phyloP scores from a whole-genome alignment of 1,140 invertebrate genomes.

The Heterodera schachtii region DNA sequence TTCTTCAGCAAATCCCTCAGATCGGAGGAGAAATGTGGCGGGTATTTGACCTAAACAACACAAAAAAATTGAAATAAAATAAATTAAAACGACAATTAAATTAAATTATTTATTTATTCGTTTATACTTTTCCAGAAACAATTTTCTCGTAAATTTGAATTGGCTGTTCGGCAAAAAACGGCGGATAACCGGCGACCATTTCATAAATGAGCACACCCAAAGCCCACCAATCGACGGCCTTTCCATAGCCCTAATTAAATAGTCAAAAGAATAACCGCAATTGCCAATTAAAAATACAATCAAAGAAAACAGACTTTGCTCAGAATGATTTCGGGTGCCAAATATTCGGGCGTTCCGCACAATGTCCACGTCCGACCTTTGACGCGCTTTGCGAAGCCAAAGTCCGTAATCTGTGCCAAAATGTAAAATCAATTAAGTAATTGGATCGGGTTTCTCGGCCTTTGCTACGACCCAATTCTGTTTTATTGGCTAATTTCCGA shows the following conservation, averaged over 20 bases:
- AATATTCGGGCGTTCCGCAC: slow-evolving; percentile 99
- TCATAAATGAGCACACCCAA: slow-evolving; percentile 64
- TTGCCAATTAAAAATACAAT: too few species aligned
- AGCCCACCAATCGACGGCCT: slow-evolving; percentile 81
- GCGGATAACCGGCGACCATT: slow-evolving; percentile 72
- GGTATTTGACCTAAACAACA: slow-evolving; percentile 74
- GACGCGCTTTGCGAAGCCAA: slow-evolving; percentile 97
- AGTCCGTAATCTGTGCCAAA: slow-evolving; percentile 81
- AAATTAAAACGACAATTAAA: background rate
- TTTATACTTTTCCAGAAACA: slow-evolving; percentile 71
- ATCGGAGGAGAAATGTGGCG: slow-evolving; percentile 76
- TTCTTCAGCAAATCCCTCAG: slow-evolving; percentile 94
- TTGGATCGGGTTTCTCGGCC: too few species aligned
- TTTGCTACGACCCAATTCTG: too few species aligned
- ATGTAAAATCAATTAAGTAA: too few species aligned
- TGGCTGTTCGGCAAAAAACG: slow-evolving; percentile 79
- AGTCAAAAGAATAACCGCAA: slow-evolving; percentile 67
- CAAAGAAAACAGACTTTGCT: slow-evolving; percentile 71
- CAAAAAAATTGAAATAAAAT: background rate
- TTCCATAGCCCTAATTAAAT: slow-evolving; percentile 78
- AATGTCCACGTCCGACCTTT: slow-evolving; percentile 99
- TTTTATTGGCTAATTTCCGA: too few species aligned
- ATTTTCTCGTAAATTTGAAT: slow-evolving; percentile 86
- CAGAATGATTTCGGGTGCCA: slow-evolving; percentile 90
- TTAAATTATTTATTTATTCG: background rate